Evolutionary conservation across 2,888 invertebrate species (phyloP), one percentile per base, ranked within the genome.

Genomic region (Andricus curvator): DNA sequence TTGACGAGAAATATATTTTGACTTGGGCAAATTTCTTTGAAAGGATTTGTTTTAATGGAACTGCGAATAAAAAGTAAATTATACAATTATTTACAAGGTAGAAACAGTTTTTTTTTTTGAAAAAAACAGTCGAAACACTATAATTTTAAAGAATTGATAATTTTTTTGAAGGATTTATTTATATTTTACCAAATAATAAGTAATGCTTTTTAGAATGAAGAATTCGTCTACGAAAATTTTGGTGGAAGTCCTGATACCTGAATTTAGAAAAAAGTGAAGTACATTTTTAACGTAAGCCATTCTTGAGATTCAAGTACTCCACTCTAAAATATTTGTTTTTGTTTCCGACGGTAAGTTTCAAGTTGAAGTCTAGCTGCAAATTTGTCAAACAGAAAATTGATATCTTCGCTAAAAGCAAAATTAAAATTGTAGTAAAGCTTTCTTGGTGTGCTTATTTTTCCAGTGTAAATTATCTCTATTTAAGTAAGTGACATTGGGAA

Each of bases 311-410:
- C 13, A 60, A 60, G 22, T 60, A 60, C n/a, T 11, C 13, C 60
- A 60, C 13, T 60, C 22, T n/a, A 60, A 60, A 60, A 60, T 60
- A 11, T 60, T 60, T 60, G n/a, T 22, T 6, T 20, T 37, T 25
- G 44, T 67, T 80, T 78, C 76, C 64, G 56, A 80, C 48, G 62
- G 78, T 65, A 81, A 25, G 78, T 82, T 78, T 81, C 37, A 65
- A 29, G 68, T 56, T 51, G 33, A 56, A 11, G 25, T 62, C 65
- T 51, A 78, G 70, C 65, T 70, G 37, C 60, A 60, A 67, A 78
- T 79, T 70, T 56, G 37, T 37, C 9, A 56, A 56, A 60, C 3
- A 60, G 22, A 60, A 60, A 60, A 60, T 60, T 60, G 60, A 60
- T 22, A 11, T 60, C 60, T 60, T 60, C 3, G 4, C 22, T 22